phyloP scores from a whole-genome alignment of 1,140 invertebrate genomes.

The Drepana arcuata region DNA sequence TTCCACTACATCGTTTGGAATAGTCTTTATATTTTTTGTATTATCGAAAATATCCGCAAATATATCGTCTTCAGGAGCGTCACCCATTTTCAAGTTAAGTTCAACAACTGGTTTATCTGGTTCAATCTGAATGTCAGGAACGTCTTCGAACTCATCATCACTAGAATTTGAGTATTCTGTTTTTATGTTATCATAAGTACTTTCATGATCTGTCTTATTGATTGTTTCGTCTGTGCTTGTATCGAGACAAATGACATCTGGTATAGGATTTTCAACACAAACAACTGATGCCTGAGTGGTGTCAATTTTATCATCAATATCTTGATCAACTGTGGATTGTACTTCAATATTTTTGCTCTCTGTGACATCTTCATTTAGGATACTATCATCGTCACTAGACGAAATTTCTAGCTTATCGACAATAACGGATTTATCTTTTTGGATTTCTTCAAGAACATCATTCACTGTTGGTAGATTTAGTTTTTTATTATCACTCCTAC shows the following conservation, averaged over 20 bases:
- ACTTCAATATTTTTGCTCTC: constrained; percentile 8
- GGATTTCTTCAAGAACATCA: constrained; percentile 49
- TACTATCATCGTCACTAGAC: constrained; percentile 36
- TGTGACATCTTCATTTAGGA: constrained; percentile 1
- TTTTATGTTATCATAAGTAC: not conserved
- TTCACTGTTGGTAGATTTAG: constrained; percentile 39
- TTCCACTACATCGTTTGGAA: too few species aligned
- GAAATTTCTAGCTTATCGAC: constrained; percentile 36
- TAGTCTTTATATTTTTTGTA: too few species aligned
- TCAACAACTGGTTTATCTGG: constrained; percentile 35
- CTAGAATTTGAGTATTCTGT: constrained; percentile 36
- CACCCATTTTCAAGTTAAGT: constrained; percentile 38
- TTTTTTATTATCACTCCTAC: constrained; percentile 30
- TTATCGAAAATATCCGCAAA: constrained; percentile 81
- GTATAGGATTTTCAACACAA: constrained; percentile 27
- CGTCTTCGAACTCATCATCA: constrained; percentile 74
- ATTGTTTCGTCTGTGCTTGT: constrained; percentile 27
- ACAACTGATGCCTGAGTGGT: constrained; percentile 35
- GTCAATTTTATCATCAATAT: constrained; percentile 16
- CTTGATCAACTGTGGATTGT: constrained; percentile 13
- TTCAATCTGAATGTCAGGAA: constrained; percentile 43
- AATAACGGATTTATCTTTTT: constrained; percentile 47
- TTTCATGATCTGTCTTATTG: constrained; percentile 17
- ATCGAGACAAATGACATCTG: constrained; percentile 34
- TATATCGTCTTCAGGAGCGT: constrained; percentile 74